Evolutionary conservation across 2,888 invertebrate genomes (phyloP).

Genomic region (Oscheius sp.): DNA sequence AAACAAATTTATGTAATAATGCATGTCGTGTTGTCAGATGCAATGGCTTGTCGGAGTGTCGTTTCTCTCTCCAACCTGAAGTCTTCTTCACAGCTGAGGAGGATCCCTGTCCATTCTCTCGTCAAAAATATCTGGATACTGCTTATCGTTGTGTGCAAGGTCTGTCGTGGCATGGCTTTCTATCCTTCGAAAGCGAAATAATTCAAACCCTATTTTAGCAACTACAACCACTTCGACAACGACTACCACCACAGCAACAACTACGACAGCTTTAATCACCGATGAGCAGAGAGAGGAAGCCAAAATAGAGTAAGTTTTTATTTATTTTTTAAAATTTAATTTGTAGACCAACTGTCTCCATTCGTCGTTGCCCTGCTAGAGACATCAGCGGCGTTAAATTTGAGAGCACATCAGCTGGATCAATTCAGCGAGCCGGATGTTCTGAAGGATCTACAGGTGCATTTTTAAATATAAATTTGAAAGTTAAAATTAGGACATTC

Average conservation of each 20-base stretch:
- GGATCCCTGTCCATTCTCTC: conserved; percentile 85
- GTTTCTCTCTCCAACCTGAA: background rate
- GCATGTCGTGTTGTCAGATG: conserved; percentile 27
- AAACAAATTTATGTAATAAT: background rate
- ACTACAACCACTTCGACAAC: conserved; percentile 49
- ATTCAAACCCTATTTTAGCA: too few species aligned
- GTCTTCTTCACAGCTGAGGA: background rate
- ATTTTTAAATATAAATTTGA: background rate
- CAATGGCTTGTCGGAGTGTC: conserved; percentile 5
- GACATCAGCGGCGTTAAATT: conserved; percentile 16
- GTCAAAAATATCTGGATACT: conserved; percentile 88
- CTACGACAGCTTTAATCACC: background rate
- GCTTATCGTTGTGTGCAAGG: conserved; percentile 81
- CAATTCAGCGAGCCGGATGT: conserved; percentile 3
- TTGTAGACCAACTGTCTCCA: background rate
- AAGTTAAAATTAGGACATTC: conserved; percentile 39
- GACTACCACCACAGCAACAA: conserved; percentile 37
- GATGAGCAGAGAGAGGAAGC: background rate
- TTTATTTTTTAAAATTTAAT: background rate
- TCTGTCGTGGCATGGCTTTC: too few species aligned
- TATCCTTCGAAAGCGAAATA: too few species aligned
- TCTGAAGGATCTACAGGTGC: conserved; percentile 21
- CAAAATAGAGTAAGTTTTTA: background rate
- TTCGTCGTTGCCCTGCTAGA: conserved; percentile 7
- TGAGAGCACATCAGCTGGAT: conserved; percentile 18